Evolutionary conservation across 2,113 vertebrate species (phyloP), one percentile per base, ranked within the genome.

Genomic region (Empidonax traillii): DNA sequence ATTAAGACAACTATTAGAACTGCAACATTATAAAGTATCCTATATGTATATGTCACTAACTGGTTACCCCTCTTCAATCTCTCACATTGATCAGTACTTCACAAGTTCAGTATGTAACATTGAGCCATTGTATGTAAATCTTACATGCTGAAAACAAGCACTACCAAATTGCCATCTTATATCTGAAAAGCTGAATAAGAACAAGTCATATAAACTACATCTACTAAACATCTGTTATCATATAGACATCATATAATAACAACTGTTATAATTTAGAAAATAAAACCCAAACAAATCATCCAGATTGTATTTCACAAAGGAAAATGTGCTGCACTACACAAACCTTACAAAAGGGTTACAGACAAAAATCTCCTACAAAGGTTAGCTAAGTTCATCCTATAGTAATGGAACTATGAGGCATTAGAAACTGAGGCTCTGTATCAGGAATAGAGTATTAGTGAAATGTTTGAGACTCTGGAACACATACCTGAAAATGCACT

Each of bases 91-190:
- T 9, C 46, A 91, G 20, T 17, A 66, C 46, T 47, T 89, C 46
- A 44, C 4, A 63, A 75, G 74, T 43, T 87, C 44, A 67, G 8
- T 12, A 74, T 9, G 17, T 18, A 65, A 30, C 53, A 89, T 13
- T 16, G 73, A 21, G 49, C 21, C 12, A 62, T 1, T 1, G 0
- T 25, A 74, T 14, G 10, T 22, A 28, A 17, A 56, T 15, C 5
- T 0, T 2, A 24, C 53, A 62, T 18, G 23, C 25, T 78, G 63
- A 51, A 87, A 92, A 49, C 20, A 71, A 89, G 25, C 12, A 27
- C 16, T 59, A 81, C 7, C 66, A 43, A 81, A 79, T 11, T 46
- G 6, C 14, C 8, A 39, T 14, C 10, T 75, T 63, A 19, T 43
- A 71, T 18, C 25, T 49, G 11, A 67, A 85, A 87, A 91, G 20